Conservation (phyloP, 2,113 vertebrate species). For the Rhinogobius similis region DNA sequence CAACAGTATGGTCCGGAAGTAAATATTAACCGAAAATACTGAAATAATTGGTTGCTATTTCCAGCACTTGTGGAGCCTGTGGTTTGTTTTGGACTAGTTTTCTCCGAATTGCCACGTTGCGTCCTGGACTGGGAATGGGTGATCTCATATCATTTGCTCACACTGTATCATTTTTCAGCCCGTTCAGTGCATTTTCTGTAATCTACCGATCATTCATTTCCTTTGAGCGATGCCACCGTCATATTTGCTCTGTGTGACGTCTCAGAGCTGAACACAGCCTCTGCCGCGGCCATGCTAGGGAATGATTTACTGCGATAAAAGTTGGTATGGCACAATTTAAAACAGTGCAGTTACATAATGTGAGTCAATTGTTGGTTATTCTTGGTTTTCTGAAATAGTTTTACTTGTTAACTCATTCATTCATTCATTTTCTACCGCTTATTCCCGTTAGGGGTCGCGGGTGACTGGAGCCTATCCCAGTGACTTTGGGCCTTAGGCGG, state of each 20-base stretch:
- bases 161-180: conserved; percentile 31
- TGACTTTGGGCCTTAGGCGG: too few species aligned
- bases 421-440: too few species aligned
- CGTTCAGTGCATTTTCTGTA: conserved; percentile 37
- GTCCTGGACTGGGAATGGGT: conserved; percentile 34
- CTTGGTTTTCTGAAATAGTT: not conserved
- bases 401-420: too few species aligned
- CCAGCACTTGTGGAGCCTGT: not conserved
- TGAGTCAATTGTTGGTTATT: not conserved
- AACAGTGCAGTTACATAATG: not conserved
- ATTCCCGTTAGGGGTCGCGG: too few species aligned
- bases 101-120: conserved; percentile 33
- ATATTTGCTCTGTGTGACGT: conserved; percentile 18
- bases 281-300: not conserved
- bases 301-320: not conserved
- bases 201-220: conserved; percentile 39
- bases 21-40: not conserved
- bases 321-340: not conserved
- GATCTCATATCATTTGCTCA: conserved; percentile 35
- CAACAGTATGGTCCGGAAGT: not conserved
- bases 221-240: conserved; percentile 34
- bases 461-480: too few species aligned
- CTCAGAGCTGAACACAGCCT: conserved; percentile 17
- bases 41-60: not conserved
- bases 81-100: conserved; percentile 13